Conservation (phyloP, 2,113 vertebrate genomes). For the Heterotis niloticus region DNA sequence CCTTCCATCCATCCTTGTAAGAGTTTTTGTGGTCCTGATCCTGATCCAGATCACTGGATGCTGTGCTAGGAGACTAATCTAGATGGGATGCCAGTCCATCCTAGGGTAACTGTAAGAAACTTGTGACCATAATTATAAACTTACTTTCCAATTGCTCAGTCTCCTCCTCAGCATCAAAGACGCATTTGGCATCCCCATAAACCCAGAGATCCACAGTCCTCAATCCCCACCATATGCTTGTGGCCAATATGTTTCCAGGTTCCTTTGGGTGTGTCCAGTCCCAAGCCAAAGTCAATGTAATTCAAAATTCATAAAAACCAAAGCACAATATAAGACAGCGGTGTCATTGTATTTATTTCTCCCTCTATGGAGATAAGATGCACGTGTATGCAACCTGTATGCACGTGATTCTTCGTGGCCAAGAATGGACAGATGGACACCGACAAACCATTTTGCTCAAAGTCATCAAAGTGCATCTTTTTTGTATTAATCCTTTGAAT, state of each 20-base stretch:
- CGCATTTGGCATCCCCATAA: not conserved
- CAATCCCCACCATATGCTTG: not conserved
- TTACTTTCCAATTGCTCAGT: not conserved
- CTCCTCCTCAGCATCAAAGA: not conserved
- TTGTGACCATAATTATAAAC: not conserved
- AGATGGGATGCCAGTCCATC: too few species aligned
- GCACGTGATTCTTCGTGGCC: not conserved
- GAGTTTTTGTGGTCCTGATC: conserved; percentile 20
- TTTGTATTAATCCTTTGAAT: conserved; percentile 34
- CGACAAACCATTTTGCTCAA: not conserved
- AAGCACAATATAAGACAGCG: not conserved
- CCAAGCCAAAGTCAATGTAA: not conserved
- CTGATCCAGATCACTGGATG: too few species aligned
- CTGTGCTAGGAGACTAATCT: too few species aligned
- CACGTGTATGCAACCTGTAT: too few species aligned
- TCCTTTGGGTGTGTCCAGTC: not conserved
- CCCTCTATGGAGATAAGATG: not conserved
- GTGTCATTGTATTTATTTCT: not conserved
- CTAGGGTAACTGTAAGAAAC: not conserved
- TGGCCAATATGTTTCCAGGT: not conserved
- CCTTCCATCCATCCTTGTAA: not conserved
- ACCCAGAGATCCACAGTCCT: not conserved
- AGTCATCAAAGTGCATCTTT: not conserved
- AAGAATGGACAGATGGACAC: conserved; percentile 14
- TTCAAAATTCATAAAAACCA: not conserved